These are phyloP conservation scores for Moxostoma hubbsi DNA, from an alignment of 2,797 vertebrate species.

Conservation along the genomic window DNA sequence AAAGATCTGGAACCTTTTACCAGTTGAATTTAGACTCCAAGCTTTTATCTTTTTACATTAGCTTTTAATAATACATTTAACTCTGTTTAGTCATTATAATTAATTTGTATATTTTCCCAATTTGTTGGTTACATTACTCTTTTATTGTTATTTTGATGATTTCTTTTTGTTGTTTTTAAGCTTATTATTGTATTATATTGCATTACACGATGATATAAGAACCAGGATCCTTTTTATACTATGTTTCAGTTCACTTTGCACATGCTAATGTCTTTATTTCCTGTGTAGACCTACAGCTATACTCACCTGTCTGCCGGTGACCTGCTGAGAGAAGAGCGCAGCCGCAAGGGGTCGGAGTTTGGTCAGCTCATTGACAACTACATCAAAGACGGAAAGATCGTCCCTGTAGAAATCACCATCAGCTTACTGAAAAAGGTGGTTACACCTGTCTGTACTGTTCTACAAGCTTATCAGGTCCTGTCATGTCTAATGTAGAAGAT, in stretches of 20 bases:
- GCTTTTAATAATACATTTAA: too few relatives aligned
- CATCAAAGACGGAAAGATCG: constrained; percentile 95
- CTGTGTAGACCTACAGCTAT: constrained; percentile 86
- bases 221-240: too few relatives aligned
- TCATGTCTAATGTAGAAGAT: not conserved
- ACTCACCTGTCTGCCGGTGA: constrained; percentile 96
- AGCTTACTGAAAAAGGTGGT: constrained; percentile 89
- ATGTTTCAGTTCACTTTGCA: not conserved
- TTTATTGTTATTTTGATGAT: too few relatives aligned
- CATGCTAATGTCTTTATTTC: not conserved
- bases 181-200: too few relatives aligned
- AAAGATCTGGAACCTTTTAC: too few relatives aligned
- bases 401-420: constrained; percentile 97
- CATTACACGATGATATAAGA: too few relatives aligned
- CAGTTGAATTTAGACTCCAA: too few relatives aligned
- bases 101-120: too few relatives aligned
- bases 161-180: too few relatives aligned
- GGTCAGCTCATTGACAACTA: constrained; percentile 91
- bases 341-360: constrained; percentile 85
- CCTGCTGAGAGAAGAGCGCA: constrained; percentile 90
- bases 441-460: not conserved
- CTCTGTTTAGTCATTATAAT: too few relatives aligned
- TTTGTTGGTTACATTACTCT: too few relatives aligned
- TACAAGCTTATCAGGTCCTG: not conserved
- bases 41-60: too few relatives aligned